Evolutionary conservation across 2,797 vertebrate genomes (phyloP).

Genomic region (Loris lydekkerianus): DNA sequence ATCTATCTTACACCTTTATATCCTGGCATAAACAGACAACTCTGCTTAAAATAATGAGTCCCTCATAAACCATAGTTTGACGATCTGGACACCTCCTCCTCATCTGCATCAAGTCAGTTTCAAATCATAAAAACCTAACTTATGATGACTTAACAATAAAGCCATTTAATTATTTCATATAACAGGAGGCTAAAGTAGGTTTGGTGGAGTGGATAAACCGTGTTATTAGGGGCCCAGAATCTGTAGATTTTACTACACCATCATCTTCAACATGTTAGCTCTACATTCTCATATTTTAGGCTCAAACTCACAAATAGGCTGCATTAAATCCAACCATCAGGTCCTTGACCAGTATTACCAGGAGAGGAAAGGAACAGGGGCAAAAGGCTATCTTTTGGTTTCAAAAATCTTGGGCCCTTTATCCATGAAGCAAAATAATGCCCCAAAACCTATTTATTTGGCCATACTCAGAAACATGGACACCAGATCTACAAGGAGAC

Average conservation of each 20-base stretch:
- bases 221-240: not conserved
- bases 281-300: not conserved
- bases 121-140: not conserved
- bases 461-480: not conserved
- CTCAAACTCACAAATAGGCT: not conserved
- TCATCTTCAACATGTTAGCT: not conserved
- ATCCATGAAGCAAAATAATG: not conserved
- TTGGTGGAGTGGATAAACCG: not conserved
- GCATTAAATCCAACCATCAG: not conserved
- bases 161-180: not conserved
- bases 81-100: not conserved
- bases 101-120: not conserved
- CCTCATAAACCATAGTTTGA: not conserved
- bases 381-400: not conserved
- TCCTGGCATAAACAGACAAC: not conserved
- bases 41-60: not conserved
- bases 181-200: not conserved
- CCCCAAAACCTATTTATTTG: not conserved
- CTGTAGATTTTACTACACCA: not conserved
- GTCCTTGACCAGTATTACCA: not conserved
- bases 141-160: not conserved
- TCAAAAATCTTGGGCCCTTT: not conserved
- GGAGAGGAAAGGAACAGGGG: not conserved
- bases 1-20: not conserved
- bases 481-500: not conserved